A percentile compares a stretch with the other conserved stretches of the same genome.
Conservation (phyloP, 2,113 vertebrate species). For the Plecotus auritus region DNA sequence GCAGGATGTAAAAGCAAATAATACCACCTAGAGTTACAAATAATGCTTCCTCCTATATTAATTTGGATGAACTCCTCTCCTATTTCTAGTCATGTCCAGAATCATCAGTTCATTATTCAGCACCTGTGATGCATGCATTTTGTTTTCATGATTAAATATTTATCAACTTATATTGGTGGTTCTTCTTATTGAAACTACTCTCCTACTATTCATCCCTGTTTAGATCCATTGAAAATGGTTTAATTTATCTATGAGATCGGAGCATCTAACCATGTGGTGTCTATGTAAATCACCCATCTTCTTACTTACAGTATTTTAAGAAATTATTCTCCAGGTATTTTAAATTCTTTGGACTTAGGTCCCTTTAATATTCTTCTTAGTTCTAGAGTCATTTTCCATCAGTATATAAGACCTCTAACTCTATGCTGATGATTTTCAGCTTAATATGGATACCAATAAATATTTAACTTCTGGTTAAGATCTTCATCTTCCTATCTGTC, state of each 20-base stretch:
- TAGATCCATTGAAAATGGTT: not conserved
- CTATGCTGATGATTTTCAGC: not conserved
- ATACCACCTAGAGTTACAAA: not conserved
- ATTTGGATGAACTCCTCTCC: not conserved
- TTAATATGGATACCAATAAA: slow-evolving; percentile 37
- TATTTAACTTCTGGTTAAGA: slow-evolving; percentile 47
- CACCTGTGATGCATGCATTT: not conserved
- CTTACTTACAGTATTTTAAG: not conserved
- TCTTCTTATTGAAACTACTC: not conserved
- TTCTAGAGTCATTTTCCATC: slow-evolving; percentile 2
- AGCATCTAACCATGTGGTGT: not conserved
- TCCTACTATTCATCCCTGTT: not conserved
- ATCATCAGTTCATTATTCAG: slow-evolving; percentile 52
- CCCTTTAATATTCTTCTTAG: not conserved
- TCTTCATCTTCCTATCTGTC: slow-evolving; percentile 51
- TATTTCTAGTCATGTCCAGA: slow-evolving; percentile 4
- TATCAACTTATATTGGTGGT: not conserved
- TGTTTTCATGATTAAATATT: slow-evolving; percentile 47
- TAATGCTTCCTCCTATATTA: not conserved
- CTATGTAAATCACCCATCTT: not conserved
- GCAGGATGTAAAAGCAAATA: slow-evolving; percentile 36
- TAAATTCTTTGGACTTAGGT: not conserved
- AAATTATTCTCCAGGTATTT: not conserved
- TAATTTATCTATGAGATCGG: not conserved
- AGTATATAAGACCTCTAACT: slow-evolving; percentile 10